Evolutionary conservation across 2,113 vertebrate species (phyloP).

Genomic region (Ophiodon elongatus): DNA sequence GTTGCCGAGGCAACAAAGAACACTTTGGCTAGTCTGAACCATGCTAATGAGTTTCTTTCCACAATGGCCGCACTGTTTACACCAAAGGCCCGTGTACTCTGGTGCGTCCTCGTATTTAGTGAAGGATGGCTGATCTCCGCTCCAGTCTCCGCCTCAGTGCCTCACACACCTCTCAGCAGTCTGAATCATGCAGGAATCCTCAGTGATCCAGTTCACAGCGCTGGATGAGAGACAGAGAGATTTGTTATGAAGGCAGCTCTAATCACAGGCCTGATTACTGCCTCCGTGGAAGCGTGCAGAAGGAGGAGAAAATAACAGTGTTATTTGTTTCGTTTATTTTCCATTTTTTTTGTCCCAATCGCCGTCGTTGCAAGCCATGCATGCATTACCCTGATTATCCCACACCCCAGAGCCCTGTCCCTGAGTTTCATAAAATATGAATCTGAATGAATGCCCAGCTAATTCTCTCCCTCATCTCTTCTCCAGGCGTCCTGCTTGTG

Average conservation of each 20-base stretch:
- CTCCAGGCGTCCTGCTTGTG: constrained; percentile 93
- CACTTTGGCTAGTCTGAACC: background rate
- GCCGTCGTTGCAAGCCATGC: constrained; percentile 29
- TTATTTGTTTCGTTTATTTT: constrained; percentile 5
- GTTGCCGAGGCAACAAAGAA: too few relatives aligned
- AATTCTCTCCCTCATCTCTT: background rate
- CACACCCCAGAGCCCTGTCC: constrained; percentile 14
- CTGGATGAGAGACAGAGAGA: background rate
- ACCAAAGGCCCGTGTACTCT: constrained; percentile 14
- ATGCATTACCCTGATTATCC: constrained; percentile 55
- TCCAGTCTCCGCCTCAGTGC: constrained; percentile 24
- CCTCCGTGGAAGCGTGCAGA: background rate
- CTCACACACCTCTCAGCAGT: constrained; percentile 33
- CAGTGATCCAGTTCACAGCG: background rate
- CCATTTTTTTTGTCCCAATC: background rate
- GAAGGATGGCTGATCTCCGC: constrained; percentile 39
- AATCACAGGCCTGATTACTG: constrained; percentile 8
- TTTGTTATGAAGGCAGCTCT: constrained; percentile 30
- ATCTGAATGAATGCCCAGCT: constrained; percentile 6
- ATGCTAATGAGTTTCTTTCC: background rate
- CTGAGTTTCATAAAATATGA: constrained; percentile 22
- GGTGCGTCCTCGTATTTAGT: constrained; percentile 15
- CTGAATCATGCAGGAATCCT: constrained; percentile 36
- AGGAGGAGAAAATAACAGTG: background rate
- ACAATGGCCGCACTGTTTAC: constrained; percentile 1